These are phyloP conservation scores for Aphidius gifuensis DNA, from an alignment of 1,140 invertebrate genomes.

Conservation along the genomic window DNA sequence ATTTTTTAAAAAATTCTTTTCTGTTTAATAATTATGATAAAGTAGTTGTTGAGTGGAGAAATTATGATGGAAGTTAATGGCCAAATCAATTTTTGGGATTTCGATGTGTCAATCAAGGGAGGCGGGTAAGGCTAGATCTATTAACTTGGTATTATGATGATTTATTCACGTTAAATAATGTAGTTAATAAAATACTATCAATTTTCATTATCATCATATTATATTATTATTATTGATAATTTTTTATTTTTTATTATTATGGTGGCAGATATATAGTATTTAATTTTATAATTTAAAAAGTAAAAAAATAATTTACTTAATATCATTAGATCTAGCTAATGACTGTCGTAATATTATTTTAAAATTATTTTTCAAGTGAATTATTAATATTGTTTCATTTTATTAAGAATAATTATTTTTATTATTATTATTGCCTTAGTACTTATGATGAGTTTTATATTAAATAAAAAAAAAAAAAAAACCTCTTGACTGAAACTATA, in stretches of 20 bases:
- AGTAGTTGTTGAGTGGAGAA: not conserved
- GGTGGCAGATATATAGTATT: no score
- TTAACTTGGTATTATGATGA: slow-evolving; percentile 35
- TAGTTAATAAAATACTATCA: slow-evolving; percentile 11
- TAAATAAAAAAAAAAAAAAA: slow-evolving; percentile 5
- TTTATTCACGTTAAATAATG: slow-evolving; percentile 33
- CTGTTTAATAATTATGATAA: not conserved
- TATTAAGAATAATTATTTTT: slow-evolving; percentile 15
- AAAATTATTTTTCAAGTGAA: not conserved
- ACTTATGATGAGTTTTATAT: not conserved
- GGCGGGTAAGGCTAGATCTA: slow-evolving; percentile 38
- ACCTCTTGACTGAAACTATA: slow-evolving; percentile 21
- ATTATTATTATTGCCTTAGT: slow-evolving; percentile 6
- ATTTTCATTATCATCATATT: slow-evolving; percentile 9
- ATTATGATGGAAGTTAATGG: slow-evolving; percentile 13
- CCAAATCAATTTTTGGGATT: slow-evolving; percentile 24
- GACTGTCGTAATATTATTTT: slow-evolving; percentile 36
- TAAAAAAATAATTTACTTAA: slow-evolving; percentile 45
- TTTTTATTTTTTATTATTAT: not conserved
- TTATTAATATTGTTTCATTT: slow-evolving; percentile 7
- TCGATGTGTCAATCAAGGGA: slow-evolving; percentile 36
- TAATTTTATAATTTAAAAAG: slow-evolving; percentile 32
- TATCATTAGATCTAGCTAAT: slow-evolving; percentile 51
- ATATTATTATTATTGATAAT: not conserved
- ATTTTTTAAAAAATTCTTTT: slow-evolving; percentile 15